Evolutionary conservation across 2,888 invertebrate genomes (phyloP).

Genomic region (Drosophila mayaguana): DNA sequence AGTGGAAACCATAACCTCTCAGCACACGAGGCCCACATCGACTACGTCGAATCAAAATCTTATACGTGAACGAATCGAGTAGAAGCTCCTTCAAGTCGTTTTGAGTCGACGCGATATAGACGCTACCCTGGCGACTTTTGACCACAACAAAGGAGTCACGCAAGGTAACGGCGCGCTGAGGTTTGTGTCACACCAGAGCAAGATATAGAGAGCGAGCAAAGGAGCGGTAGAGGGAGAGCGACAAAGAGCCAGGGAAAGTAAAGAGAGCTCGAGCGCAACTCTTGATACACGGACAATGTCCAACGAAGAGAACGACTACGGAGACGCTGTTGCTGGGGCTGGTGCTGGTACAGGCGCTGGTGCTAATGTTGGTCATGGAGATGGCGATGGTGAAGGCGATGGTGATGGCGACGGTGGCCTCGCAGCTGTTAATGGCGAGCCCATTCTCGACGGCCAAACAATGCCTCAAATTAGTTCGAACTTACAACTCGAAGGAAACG

Average conservation of each 20-base stretch:
- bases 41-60: constrained; percentile 25
- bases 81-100: constrained; percentile 17
- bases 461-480: constrained; percentile 84
- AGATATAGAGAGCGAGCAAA: constrained; percentile 13
- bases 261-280: constrained; percentile 57
- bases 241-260: constrained; percentile 12
- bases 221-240: constrained; percentile 8
- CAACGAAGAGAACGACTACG: constrained; percentile 73
- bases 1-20: constrained; percentile 33
- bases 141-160: constrained; percentile 74
- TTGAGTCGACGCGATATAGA: constrained; percentile 63
- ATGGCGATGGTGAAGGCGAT: constrained; percentile 37
- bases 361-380: constrained; percentile 42
- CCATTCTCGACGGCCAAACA: constrained; percentile 78
- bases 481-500: constrained; percentile 82
- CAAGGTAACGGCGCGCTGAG: constrained; percentile 54
- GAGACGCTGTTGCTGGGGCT: constrained; percentile 53
- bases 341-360: constrained; percentile 40
- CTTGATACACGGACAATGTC: constrained; percentile 60
- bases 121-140: constrained; percentile 65
- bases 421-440: constrained; percentile 74
- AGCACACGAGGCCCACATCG: constrained; percentile 18
- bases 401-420: constrained; percentile 49
- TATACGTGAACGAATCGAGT: constrained; percentile 10
- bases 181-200: constrained; percentile 27